phyloP scores from a whole-genome alignment of 1,140 invertebrate species.

The Drosophila bocki region DNA sequence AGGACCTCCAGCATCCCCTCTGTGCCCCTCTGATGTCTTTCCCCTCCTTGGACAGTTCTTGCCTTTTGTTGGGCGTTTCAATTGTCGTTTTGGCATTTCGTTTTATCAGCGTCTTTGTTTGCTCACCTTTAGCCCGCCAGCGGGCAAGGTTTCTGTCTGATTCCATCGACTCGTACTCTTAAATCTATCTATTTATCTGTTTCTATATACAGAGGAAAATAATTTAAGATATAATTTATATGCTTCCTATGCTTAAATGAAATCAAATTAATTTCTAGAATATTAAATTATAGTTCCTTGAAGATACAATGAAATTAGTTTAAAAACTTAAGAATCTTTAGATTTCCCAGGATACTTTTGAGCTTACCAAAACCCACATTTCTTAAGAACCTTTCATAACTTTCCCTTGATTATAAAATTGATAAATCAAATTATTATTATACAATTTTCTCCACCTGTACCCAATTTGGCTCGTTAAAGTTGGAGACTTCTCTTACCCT shows the following conservation, averaged over 20 bases:
- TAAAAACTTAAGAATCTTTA: too few relatives aligned
- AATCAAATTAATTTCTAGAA: too few relatives aligned
- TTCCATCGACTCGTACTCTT: background rate
- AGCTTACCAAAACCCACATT: too few relatives aligned
- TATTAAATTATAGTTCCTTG: too few relatives aligned
- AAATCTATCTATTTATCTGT: background rate
- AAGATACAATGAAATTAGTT: too few relatives aligned
- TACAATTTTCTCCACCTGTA: conserved; percentile 5
- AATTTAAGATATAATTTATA: background rate
- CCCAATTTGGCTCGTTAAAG: conserved; percentile 12
- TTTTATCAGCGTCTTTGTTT: conserved; percentile 81
- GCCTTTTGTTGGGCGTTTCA: conserved; percentile 77
- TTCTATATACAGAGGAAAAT: conserved; percentile 16
- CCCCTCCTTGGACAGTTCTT: conserved; percentile 25
- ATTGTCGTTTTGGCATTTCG: conserved; percentile 81
- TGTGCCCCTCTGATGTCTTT: background rate
- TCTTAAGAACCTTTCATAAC: too few relatives aligned
- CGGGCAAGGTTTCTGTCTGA: conserved; percentile 49
- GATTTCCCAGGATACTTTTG: too few relatives aligned
- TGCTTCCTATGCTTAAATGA: too few relatives aligned
- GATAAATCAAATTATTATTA: too few relatives aligned
- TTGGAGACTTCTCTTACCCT: background rate
- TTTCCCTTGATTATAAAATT: background rate
- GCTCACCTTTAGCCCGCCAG: conserved; percentile 61
- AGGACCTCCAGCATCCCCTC: background rate